Evolutionary conservation across 2,113 vertebrate species (phyloP).

Genomic region (Thunnus maccoyii): DNA sequence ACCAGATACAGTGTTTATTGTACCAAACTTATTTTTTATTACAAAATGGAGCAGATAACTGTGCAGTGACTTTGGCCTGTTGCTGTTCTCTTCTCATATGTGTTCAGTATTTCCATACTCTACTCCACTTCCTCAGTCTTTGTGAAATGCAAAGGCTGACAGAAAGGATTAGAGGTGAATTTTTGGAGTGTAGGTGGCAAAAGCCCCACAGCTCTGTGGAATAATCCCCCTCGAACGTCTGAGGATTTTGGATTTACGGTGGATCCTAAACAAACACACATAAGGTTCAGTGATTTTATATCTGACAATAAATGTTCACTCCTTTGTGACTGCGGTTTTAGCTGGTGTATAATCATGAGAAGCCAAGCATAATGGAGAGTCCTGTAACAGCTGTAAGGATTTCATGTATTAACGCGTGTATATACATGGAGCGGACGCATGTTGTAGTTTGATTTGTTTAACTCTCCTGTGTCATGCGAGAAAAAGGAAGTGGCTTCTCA

Average conservation of each 20-base stretch:
- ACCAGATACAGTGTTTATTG: slow-evolving; percentile 21
- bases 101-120: slow-evolving; percentile 34
- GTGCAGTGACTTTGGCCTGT: background rate
- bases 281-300: slow-evolving; percentile 45
- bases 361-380: background rate
- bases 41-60: background rate
- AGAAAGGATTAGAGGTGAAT: slow-evolving; percentile 44
- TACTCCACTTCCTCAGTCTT: slow-evolving; percentile 21
- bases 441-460: slow-evolving; percentile 36
- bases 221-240: slow-evolving; percentile 48
- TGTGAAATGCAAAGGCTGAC: slow-evolving; percentile 40
- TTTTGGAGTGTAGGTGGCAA: slow-evolving; percentile 64
- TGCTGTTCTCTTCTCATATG: slow-evolving; percentile 8
- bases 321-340: slow-evolving; percentile 28
- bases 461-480: slow-evolving; percentile 52
- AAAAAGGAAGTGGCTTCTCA: slow-evolving; percentile 69
- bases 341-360: slow-evolving; percentile 55
- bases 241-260: slow-evolving; percentile 55
- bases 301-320: slow-evolving; percentile 42
- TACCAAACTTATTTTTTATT: background rate
- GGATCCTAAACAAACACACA: slow-evolving; percentile 61
- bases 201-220: slow-evolving; percentile 56
- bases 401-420: slow-evolving; percentile 18
- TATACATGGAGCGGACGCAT: slow-evolving; percentile 5
- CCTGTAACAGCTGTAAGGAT: slow-evolving; percentile 13